phyloP scores from a whole-genome alignment of 2,888 invertebrate genomes.

The Pecten maximus region DNA sequence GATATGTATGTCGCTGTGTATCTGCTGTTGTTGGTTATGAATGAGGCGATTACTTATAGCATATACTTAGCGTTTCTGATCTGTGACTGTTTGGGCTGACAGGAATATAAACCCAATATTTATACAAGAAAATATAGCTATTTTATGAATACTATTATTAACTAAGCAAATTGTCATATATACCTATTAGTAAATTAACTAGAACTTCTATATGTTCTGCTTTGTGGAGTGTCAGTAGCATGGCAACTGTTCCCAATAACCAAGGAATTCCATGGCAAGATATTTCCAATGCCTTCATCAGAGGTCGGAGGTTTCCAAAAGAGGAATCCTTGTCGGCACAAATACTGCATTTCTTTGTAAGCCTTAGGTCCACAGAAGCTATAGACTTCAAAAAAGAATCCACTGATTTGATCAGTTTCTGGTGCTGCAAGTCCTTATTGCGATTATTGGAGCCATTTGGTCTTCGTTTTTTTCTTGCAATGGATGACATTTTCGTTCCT shows the following conservation, averaged over 20 bases:
- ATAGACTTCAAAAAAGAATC: conserved; percentile 54
- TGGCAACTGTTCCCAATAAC: conserved; percentile 90
- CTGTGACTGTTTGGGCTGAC: no score
- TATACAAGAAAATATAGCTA: no score
- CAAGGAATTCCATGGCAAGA: conserved; percentile 95
- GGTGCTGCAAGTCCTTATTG: conserved; percentile 49
- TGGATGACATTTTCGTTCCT: conserved; percentile 49
- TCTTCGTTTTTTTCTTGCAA: conserved; percentile 51
- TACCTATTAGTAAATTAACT: conserved; percentile 93
- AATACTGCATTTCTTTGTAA: conserved; percentile 62
- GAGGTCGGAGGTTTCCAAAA: conserved; percentile 76
- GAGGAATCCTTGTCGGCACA: conserved; percentile 73
- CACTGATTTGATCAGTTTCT: conserved; percentile 51
- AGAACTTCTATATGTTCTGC: conserved; percentile 90
- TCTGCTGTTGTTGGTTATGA: no score
- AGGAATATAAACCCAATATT: no score
- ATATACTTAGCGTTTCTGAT: no score
- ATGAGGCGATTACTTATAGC: no score
- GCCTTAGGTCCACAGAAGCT: conserved; percentile 43
- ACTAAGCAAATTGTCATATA: no score
- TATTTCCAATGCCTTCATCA: conserved; percentile 86
- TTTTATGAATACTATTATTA: no score
- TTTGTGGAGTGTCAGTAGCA: conserved; percentile 90
- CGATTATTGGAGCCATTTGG: conserved; percentile 48
- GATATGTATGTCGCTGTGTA: no score